phyloP scores from a whole-genome alignment of 2,888 invertebrate genomes.

The Auanema freiburgensis region DNA sequence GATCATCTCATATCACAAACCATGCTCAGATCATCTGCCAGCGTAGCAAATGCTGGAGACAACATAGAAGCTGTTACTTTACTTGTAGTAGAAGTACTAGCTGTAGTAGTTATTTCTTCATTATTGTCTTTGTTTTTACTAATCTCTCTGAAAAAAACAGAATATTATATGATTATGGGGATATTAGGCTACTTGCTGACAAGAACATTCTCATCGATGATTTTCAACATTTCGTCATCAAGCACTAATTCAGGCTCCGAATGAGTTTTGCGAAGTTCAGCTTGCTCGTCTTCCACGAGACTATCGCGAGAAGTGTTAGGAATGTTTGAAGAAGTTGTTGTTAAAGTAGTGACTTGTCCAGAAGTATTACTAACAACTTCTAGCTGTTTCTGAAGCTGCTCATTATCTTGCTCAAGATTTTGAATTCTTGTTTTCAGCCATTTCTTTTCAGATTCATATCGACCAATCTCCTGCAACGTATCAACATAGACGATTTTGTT shows the following conservation, averaged over 20 bases:
- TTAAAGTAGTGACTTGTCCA: background rate
- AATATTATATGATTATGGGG: too few species aligned
- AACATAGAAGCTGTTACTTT: conserved; percentile 1
- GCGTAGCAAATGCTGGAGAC: conserved; percentile 31
- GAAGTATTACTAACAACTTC: conserved; percentile 6
- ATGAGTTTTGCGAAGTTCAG: conserved; percentile 20
- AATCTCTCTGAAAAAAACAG: conserved; percentile 5
- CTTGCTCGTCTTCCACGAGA: background rate
- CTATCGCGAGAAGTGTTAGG: background rate
- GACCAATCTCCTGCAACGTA: conserved; percentile 35
- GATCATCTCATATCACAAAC: conserved; percentile 16
- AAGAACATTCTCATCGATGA: conserved; percentile 24
- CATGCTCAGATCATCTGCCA: conserved; percentile 41
- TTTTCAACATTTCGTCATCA: conserved; percentile 8
- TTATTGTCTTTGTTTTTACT: conserved; percentile 1
- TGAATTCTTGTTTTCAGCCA: conserved; percentile 49
- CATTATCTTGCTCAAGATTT: conserved; percentile 50
- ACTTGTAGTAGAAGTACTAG: background rate
- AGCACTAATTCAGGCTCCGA: conserved; percentile 24
- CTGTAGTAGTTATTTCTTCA: background rate
- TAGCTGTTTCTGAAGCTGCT: conserved; percentile 33
- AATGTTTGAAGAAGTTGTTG: background rate
- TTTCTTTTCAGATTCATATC: conserved; percentile 51
- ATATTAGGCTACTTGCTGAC: conserved; percentile 16
- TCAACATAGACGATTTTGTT: background rate